A percentile compares a stretch with the other conserved stretches of the same genome.
Conservation (phyloP, 2,888 invertebrate species). For the Tipula vernalis region DNA sequence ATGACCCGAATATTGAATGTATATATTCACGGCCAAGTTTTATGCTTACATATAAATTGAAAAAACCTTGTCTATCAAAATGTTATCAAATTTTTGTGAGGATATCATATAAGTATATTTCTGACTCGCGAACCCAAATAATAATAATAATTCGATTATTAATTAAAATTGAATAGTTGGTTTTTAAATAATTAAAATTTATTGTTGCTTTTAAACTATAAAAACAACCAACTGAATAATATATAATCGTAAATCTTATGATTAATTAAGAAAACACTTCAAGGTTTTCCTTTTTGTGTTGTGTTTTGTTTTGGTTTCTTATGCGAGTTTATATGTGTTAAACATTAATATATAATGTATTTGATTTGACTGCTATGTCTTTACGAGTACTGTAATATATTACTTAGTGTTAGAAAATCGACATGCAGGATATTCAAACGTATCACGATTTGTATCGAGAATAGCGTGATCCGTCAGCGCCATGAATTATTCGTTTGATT, state of each 20-base stretch:
- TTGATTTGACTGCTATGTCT: not conserved
- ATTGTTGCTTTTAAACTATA: not conserved
- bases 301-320: not conserved
- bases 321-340: not conserved
- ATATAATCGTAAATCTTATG: not conserved
- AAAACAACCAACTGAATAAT: not conserved
- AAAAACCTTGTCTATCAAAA: not conserved
- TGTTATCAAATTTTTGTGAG: not conserved
- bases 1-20: not conserved
- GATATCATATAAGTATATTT: not conserved
- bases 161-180: not conserved
- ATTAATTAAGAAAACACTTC: not conserved
- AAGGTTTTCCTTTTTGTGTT: not conserved
- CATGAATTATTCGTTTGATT: not conserved
- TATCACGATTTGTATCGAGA: not conserved
- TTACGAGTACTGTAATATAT: not conserved
- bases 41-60: not conserved
- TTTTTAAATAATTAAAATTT: not conserved
- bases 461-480: not conserved
- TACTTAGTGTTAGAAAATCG: not conserved
- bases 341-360: not conserved
- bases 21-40: not conserved
- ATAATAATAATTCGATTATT: not conserved
- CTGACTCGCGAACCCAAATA: not conserved
- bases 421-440: not conserved